Base-by-base conservation (phyloP, 2,888 invertebrate species). In the Dryobota labecula region DNA sequence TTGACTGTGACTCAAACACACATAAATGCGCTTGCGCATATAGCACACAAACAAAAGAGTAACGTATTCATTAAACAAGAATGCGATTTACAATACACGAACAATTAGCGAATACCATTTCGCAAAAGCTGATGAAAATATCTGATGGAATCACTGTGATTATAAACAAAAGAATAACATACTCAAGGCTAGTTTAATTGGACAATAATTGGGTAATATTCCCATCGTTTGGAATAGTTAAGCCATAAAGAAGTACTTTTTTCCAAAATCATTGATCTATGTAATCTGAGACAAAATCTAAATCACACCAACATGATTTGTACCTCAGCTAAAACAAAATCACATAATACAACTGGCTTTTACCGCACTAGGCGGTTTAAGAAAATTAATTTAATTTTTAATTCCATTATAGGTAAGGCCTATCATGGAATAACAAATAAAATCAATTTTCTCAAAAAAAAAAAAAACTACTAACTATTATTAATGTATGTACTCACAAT, bases 1-100 rank as follows among this genome's bases (percentile, higher is more conserved):
- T 18, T n/a, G 2, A 18, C 57, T 15, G 58, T 41, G 30, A 65
- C 63, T 2, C 24, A 38, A 6, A 49, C 30, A 66, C 49, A 66
- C 30, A 63, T 65, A 72, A 57, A 73, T 64, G 72, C 74, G 66
- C 73, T 60, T 71, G 78, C 76, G 45, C 77, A 73, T 61, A 76
- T 51, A 73, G 60, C 77, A 83, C 78, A 80, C 80, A 76, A 33
- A 49, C 43, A 70, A 69, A 51, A 41, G 3, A 57, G 56, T 81
- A 87, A 89, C 85, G 85, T 87, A 84, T 86, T 87, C 90, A 91
- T 91, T 92, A 91, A 84, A 80, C 76, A 86, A 87, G 89, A 89
- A 91, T 90, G 90, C 86, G 86, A 91, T 89, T 88, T 88, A 88
- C 87, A 86, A 82, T 85, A 73, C 71, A 58, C 30, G 62, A 69